A percentile compares a stretch with the other conserved stretches of the same genome.
Evolutionary conservation across 2,113 vertebrate genomes (phyloP).

Genomic region (Leptobrachium leishanense): DNA sequence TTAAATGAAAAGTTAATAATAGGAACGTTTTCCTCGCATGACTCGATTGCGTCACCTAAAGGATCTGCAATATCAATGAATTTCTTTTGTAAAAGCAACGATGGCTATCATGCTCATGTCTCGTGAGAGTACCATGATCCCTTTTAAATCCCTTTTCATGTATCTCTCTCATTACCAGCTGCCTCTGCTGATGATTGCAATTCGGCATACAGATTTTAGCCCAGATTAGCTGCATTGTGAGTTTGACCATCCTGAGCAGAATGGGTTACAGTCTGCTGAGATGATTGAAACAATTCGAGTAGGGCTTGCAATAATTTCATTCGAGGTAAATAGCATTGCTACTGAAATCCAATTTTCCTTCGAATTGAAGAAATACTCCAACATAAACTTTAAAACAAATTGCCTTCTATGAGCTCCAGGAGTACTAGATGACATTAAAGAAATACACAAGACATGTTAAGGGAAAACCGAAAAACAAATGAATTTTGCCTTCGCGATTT

Average conservation of each 20-base stretch:
- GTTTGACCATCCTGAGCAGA: neutral
- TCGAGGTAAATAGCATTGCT: conserved; percentile 1
- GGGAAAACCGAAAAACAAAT: no score
- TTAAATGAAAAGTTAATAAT: neutral
- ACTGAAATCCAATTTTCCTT: conserved; percentile 23
- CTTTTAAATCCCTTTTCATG: conserved; percentile 12
- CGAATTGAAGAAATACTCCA: conserved; percentile 4
- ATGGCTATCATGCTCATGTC: neutral
- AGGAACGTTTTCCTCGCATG: no score
- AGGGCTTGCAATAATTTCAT: neutral
- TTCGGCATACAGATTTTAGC: neutral
- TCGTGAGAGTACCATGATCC: conserved; percentile 1
- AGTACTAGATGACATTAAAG: neutral
- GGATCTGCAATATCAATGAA: neutral
- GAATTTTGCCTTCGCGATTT: no score
- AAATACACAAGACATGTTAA: neutral
- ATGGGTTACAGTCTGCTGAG: neutral
- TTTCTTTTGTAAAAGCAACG: neutral
- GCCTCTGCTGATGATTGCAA: neutral
- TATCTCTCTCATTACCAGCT: neutral
- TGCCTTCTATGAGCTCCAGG: neutral
- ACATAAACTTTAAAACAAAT: neutral
- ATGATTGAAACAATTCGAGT: conserved; percentile 18
- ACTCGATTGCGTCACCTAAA: neutral
- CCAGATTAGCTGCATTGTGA: conserved; percentile 3